Percentiles rank a stretch among this genome's conserved stretches.
Conservation (phyloP, 92 coral and sea anemone species). For the Porites evermanni region DNA sequence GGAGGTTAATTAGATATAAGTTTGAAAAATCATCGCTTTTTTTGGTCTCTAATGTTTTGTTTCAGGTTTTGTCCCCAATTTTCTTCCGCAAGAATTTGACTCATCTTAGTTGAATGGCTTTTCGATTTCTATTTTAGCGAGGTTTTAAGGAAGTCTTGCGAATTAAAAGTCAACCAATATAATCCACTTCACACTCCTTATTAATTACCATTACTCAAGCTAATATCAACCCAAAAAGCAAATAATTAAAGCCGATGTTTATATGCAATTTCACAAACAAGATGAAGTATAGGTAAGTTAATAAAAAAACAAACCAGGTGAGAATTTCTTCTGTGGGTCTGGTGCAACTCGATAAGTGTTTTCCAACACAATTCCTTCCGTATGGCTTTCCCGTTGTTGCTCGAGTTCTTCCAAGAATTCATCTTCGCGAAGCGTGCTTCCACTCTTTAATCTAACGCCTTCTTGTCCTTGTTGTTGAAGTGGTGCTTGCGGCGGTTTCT, state of each 20-base stretch:
- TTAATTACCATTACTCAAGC: background rate
- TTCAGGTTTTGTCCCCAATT: no score
- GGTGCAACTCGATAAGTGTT: constrained; percentile 67
- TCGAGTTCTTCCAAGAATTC: constrained; percentile 16
- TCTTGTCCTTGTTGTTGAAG: constrained; percentile 23
- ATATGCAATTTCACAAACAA: no score
- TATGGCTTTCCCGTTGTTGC: background rate
- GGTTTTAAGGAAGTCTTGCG: constrained; percentile 1
- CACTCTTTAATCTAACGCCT: constrained; percentile 10
- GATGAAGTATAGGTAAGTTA: background rate
- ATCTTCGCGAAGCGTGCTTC: constrained; percentile 29
- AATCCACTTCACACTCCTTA: background rate
- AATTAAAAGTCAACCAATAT: background rate
- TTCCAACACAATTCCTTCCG: constrained; percentile 19
- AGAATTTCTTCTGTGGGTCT: constrained; percentile 60
- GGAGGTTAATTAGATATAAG: no score
- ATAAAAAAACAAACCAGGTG: constrained; percentile 43
- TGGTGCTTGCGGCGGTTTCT: constrained; percentile 39
- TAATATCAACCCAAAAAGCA: background rate
- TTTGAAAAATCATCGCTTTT: no score
- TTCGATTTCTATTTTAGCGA: background rate
- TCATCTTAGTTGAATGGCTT: no score
- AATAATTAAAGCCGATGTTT: background rate
- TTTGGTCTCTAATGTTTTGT: no score
- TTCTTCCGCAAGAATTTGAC: no score